Evolutionary conservation across 2,888 invertebrate genomes (phyloP).

Genomic region (Oscheius sp.): DNA sequence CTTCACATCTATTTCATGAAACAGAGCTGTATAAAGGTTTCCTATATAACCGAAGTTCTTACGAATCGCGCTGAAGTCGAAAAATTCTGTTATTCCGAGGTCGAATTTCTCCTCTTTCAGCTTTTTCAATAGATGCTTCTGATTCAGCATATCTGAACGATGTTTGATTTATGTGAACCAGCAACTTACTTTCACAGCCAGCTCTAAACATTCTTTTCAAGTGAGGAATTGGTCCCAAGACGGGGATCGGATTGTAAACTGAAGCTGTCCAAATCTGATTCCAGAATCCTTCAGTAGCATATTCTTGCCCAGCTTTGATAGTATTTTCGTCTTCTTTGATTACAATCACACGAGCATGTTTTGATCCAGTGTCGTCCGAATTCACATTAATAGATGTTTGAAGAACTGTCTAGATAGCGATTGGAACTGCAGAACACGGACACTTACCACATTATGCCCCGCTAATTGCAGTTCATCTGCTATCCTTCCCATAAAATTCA

Average conservation of each 20-base stretch:
- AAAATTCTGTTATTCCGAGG: constrained; percentile 35
- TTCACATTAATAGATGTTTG: constrained; percentile 12
- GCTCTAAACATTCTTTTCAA: constrained; percentile 23
- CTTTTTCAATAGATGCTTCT: constrained; percentile 16
- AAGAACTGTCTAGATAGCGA: constrained; percentile 14
- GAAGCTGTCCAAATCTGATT: constrained; percentile 26
- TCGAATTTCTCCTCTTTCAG: constrained; percentile 35
- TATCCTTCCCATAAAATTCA: constrained; percentile 49
- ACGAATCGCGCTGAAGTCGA: constrained; percentile 34
- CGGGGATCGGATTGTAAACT: constrained; percentile 4
- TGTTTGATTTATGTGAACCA: neutral
- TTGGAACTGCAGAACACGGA: too few relatives aligned
- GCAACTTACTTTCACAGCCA: constrained; percentile 17
- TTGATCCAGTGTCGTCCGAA: constrained; percentile 18
- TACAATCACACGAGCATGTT: constrained; percentile 14
- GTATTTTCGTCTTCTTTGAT: constrained; percentile 24
- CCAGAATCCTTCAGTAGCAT: constrained; percentile 18
- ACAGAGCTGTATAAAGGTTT: constrained; percentile 28
- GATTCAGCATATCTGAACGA: constrained; percentile 18
- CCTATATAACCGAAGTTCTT: neutral
- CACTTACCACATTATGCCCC: constrained; percentile 45
- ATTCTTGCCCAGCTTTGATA: constrained; percentile 4
- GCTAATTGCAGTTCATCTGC: constrained; percentile 46
- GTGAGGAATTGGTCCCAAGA: constrained; percentile 20
- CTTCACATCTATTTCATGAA: constrained; percentile 24